These are phyloP conservation scores for Acanthosepion pharaonis DNA, from an alignment of 2,888 invertebrate genomes.

Conservation along the genomic window DNA sequence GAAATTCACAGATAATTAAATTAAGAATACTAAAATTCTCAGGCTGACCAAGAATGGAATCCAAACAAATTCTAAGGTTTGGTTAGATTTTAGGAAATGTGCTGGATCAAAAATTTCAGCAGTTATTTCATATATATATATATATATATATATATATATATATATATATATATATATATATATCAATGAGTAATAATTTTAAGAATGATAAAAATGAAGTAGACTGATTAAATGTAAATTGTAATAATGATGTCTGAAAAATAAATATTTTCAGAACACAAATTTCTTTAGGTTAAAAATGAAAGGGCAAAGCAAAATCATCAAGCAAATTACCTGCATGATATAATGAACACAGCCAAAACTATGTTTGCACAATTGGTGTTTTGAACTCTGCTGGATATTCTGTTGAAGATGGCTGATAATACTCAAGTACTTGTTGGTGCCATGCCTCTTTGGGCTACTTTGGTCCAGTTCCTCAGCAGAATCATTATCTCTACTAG, in stretches of 20 bases:
- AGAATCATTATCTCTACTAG: constrained; percentile 7
- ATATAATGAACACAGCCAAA: constrained; percentile 61
- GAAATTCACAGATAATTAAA: too few species aligned
- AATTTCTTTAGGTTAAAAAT: background rate
- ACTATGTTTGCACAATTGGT: constrained; percentile 59
- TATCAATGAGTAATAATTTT: too few species aligned
- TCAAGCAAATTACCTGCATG: constrained; percentile 54
- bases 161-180: too few species aligned
- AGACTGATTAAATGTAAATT: background rate
- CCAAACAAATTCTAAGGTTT: too few species aligned
- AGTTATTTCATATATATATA: too few species aligned
- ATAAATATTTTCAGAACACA: background rate
- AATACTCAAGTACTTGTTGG: background rate
- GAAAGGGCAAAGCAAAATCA: background rate
- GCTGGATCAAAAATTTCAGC: too few species aligned
- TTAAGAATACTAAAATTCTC: too few species aligned
- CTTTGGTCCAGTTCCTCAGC: constrained; percentile 1
- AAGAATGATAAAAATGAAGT: too few species aligned
- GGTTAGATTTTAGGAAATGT: too few species aligned
- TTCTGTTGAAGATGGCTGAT: background rate
- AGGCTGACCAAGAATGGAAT: too few species aligned
- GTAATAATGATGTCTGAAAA: background rate
- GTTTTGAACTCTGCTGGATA: constrained; percentile 53
- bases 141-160: too few species aligned
- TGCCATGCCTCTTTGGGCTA: background rate